A percentile compares a stretch with the other conserved stretches of the same genome.
Evolutionary conservation across 2,113 vertebrate genomes (phyloP).

Genomic region (Hydropotes inermis): DNA sequence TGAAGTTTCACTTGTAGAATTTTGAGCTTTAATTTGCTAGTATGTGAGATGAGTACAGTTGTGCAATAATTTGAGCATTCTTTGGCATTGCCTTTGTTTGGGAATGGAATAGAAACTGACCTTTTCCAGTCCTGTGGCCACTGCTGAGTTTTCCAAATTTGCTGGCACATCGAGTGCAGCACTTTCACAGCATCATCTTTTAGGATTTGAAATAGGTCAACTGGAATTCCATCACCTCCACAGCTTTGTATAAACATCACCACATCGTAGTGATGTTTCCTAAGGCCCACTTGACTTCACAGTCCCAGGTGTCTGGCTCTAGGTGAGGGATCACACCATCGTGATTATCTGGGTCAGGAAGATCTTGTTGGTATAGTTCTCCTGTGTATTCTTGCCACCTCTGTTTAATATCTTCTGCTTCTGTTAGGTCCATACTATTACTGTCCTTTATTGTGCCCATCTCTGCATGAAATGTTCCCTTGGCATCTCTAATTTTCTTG

Average conservation of each 20-base stretch:
- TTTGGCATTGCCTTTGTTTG: neutral
- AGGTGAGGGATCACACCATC: neutral
- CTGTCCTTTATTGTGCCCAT: neutral
- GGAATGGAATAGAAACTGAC: neutral
- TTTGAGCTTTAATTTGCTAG: neutral
- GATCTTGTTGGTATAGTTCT: neutral
- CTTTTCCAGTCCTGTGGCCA: neutral
- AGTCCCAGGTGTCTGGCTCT: neutral
- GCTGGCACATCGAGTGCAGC: neutral
- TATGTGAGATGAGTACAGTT: neutral
- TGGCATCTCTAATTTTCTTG: neutral
- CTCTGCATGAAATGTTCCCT: neutral
- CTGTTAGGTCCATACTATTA: neutral
- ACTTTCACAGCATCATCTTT: neutral
- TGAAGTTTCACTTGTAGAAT: neutral
- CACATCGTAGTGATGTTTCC: rapidly evolving
- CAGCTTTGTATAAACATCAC: too few relatives aligned
- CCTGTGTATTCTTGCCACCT: neutral
- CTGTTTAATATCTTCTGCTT: neutral
- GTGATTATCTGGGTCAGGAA: neutral
- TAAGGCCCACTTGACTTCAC: neutral
- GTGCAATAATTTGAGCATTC: neutral
- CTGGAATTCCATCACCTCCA: neutral
- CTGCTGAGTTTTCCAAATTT: neutral
- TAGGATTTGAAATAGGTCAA: neutral